phyloP scores from a whole-genome alignment of 2,113 vertebrate species.

The Picathartes gymnocephalus region DNA sequence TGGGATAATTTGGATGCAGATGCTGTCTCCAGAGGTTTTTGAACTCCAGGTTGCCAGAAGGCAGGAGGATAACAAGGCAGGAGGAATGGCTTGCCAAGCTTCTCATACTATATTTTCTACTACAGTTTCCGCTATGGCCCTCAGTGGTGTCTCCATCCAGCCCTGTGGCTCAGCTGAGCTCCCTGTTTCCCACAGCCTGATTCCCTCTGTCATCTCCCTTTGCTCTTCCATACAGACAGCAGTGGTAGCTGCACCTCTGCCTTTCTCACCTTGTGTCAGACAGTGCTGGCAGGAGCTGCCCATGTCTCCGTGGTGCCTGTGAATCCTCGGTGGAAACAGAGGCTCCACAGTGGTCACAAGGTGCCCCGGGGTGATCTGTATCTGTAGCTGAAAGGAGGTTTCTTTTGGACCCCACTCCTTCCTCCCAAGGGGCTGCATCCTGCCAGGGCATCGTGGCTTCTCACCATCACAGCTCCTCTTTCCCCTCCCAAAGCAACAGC shows the following conservation, averaged over 20 bases:
- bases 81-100: not conserved
- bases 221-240: accelerated
- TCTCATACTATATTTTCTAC: not conserved
- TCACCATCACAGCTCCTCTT: not conserved
- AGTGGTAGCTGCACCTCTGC: not conserved
- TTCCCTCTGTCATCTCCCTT: not conserved
- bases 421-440: not conserved
- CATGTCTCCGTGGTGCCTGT: accelerated
- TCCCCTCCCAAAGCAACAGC: not conserved
- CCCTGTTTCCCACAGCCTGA: not conserved
- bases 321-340: not conserved
- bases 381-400: not conserved
- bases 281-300: not conserved
- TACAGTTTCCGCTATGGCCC: not conserved
- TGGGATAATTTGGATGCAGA: constrained; percentile 21
- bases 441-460: accelerated
- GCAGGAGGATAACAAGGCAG: constrained; percentile 38
- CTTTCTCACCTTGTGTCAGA: not conserved
- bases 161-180: not conserved
- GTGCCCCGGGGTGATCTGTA: not conserved
- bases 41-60: constrained; percentile 42
- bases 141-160: not conserved
- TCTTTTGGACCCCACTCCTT: not conserved
- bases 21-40: constrained; percentile 45
- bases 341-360: not conserved